Percentiles rank a stretch among this genome's conserved stretches.
These are phyloP conservation scores for Alloscopus bannaensis DNA, from an alignment of 2,888 invertebrate genomes.

Conservation along the genomic window DNA sequence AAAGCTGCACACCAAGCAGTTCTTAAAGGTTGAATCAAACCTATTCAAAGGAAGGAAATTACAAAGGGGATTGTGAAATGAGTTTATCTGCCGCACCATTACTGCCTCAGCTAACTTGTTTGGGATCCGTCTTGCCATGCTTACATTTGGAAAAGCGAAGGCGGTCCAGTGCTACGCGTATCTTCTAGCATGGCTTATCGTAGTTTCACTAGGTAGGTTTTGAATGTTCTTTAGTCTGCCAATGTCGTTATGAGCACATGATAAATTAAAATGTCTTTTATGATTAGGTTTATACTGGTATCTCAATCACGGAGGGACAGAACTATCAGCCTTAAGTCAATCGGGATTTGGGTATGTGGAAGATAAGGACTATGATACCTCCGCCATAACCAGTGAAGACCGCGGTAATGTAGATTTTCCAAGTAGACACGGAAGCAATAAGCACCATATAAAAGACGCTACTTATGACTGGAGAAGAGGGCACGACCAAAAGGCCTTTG, in stretches of 20 bases:
- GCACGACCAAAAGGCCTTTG: conserved; percentile 28
- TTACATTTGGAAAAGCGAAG: conserved; percentile 65
- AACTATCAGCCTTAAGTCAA: conserved; percentile 52
- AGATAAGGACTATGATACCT: conserved; percentile 50
- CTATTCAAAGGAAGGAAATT: conserved; percentile 10
- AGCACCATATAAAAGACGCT: conserved; percentile 51
- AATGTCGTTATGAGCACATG: neutral
- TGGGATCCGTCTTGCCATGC: conserved; percentile 60
- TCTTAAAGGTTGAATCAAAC: too few relatives aligned
- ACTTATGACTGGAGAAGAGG: conserved; percentile 20
- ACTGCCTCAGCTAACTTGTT: conserved; percentile 35
- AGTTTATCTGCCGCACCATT: conserved; percentile 34
- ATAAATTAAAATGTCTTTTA: conserved; percentile 22
- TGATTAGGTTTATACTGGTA: conserved; percentile 70
- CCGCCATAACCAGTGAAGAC: conserved; percentile 36
- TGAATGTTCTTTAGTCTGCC: too few relatives aligned
- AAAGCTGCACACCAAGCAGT: too few relatives aligned
- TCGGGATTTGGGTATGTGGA: conserved; percentile 58
- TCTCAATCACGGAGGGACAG: conserved; percentile 64
- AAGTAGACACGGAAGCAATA: conserved; percentile 52
- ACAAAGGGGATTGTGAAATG: conserved; percentile 50
- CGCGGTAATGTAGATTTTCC: conserved; percentile 38
- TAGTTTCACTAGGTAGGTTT: conserved; percentile 69
- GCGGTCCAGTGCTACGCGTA: conserved; percentile 71
- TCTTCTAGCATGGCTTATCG: conserved; percentile 71